phyloP scores from a whole-genome alignment of 2,797 vertebrate species.

The Kryptopterus vitreolus region DNA sequence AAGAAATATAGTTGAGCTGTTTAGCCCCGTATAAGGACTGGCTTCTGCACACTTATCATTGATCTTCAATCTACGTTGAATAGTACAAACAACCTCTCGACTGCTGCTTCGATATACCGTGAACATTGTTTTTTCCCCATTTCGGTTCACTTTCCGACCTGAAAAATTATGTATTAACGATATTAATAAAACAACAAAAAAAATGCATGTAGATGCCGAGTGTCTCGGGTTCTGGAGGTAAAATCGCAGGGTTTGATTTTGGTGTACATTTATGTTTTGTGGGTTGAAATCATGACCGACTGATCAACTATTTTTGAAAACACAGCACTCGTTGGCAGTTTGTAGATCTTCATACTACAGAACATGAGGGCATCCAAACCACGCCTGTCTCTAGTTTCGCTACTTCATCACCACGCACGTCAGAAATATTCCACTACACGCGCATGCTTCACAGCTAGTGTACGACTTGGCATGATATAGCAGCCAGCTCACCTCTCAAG shows the following conservation, averaged over 20 bases:
- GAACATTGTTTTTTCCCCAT: constrained; percentile 56
- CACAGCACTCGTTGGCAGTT: neutral
- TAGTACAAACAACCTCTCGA: constrained; percentile 53
- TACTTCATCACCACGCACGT: constrained; percentile 50
- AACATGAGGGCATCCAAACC: constrained; percentile 48
- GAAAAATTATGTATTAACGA: neutral
- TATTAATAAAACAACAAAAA: neutral
- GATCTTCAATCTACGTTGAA: constrained; percentile 6
- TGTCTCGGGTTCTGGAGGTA: neutral
- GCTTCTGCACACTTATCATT: constrained; percentile 35
- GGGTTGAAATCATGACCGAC: neutral
- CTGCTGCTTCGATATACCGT: constrained; percentile 54
- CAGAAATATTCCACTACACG: constrained; percentile 46
- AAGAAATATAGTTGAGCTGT: constrained; percentile 47
- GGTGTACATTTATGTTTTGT: too few relatives aligned
- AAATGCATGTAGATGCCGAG: neutral
- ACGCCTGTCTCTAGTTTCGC: constrained; percentile 68
- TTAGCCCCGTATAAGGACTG: constrained; percentile 68
- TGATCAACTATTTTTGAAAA: neutral
- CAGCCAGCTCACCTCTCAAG: neutral
- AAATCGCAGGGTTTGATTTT: too few relatives aligned
- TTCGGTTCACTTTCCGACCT: constrained; percentile 19
- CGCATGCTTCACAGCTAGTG: constrained; percentile 20
- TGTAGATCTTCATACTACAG: constrained; percentile 36
- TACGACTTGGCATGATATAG: constrained; percentile 37